Conservation (phyloP, 2,797 vertebrate genomes). For the Salarias fasciatus region DNA sequence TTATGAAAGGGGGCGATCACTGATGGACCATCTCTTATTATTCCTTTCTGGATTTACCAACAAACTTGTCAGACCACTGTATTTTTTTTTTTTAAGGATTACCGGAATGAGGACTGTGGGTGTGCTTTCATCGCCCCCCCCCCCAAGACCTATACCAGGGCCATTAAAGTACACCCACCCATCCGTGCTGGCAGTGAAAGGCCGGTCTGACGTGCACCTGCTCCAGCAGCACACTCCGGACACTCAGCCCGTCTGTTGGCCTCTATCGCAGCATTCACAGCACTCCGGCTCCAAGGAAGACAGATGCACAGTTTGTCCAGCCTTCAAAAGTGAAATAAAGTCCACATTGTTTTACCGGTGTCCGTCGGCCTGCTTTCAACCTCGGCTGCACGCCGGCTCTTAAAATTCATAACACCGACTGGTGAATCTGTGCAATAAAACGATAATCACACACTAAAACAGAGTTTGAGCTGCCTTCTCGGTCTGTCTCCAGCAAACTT, state of each 20-base stretch:
- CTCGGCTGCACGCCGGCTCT: too few species aligned
- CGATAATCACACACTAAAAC: background rate
- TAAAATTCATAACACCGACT: too few species aligned
- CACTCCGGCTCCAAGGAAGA: conserved; percentile 1
- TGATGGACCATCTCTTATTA: background rate
- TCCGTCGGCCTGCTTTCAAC: too few species aligned
- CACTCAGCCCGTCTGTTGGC: conserved; percentile 25
- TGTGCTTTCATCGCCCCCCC: conserved; percentile 41
- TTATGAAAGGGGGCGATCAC: background rate
- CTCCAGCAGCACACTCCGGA: conserved; percentile 41
- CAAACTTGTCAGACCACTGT: conserved; percentile 8
- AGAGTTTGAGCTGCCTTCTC: conserved; percentile 8
- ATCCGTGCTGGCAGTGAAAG: conserved; percentile 62
- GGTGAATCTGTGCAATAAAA: conserved; percentile 1
- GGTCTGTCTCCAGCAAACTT: conserved; percentile 18
- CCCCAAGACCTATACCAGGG: conserved; percentile 48
- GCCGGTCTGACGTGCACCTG: conserved; percentile 68
- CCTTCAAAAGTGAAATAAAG: conserved; percentile 10
- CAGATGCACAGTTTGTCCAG: background rate
- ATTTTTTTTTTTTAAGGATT: conserved; percentile 1
- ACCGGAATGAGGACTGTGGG: conserved; percentile 9
- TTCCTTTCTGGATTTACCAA: conserved; percentile 6
- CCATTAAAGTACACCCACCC: conserved; percentile 62
- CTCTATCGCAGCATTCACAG: conserved; percentile 47
- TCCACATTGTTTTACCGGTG: background rate